Evolutionary conservation across 2,888 invertebrate genomes (phyloP).

Genomic region (Scelioninae gen. 2): DNA sequence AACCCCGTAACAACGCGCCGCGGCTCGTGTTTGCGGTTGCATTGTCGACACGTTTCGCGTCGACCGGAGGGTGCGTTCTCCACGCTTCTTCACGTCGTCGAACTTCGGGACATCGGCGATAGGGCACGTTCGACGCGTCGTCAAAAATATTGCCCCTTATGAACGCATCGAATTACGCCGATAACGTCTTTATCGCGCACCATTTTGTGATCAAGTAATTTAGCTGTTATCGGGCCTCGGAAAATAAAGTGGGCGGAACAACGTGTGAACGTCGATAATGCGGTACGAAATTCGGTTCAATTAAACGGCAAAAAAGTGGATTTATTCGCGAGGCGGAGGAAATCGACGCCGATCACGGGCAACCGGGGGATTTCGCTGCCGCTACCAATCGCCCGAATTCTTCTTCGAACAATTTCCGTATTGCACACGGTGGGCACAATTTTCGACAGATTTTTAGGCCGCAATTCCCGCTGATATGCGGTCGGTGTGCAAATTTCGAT

Average conservation of each 20-base stretch:
- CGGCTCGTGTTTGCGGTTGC: slow-evolving; percentile 57
- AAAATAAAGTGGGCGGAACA: slow-evolving; percentile 4
- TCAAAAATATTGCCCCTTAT: slow-evolving; percentile 52
- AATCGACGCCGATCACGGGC: no score
- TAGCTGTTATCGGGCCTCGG: slow-evolving; percentile 4
- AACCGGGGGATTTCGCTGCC: no score
- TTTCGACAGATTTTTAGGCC: no score
- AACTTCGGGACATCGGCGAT: slow-evolving; percentile 54
- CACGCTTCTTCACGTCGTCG: slow-evolving; percentile 54
- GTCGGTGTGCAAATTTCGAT: no score
- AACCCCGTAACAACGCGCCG: slow-evolving; percentile 52
- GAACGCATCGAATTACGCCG: slow-evolving; percentile 42
- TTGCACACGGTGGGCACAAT: no score
- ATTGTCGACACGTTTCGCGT: slow-evolving; percentile 57
- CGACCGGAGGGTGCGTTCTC: slow-evolving; percentile 56
- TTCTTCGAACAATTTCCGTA: no score
- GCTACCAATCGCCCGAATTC: no score
- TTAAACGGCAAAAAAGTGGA: no score
- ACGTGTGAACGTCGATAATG: slow-evolving; percentile 1
- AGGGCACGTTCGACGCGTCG: slow-evolving; percentile 56
- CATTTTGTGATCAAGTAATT: slow-evolving; percentile 47
- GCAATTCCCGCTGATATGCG: no score
- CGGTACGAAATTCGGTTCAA: no score
- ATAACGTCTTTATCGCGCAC: slow-evolving; percentile 46
- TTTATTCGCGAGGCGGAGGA: no score